These are phyloP conservation scores for Raphicerus campestris DNA, from an alignment of 2,113 vertebrate genomes.

Conservation along the genomic window DNA sequence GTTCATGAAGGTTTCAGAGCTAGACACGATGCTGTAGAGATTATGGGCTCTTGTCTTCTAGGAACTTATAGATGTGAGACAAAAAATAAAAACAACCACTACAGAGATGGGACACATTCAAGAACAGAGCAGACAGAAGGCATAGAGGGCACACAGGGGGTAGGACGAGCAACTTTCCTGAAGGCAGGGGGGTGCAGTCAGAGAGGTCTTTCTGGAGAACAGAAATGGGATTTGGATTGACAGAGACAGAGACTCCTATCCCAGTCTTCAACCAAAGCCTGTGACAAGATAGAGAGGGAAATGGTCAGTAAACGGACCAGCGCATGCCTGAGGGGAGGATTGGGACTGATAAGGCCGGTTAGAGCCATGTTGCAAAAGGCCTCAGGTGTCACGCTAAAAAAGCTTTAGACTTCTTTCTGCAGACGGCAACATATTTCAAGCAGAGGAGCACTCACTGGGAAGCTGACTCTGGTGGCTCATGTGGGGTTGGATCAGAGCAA, in stretches of 20 bases:
- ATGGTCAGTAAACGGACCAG: not conserved
- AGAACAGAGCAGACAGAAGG: not conserved
- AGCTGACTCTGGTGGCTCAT: not conserved
- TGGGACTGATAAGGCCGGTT: not conserved
- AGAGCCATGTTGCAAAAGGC: not conserved
- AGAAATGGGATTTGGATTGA: not conserved
- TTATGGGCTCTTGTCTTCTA: not conserved
- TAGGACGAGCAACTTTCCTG: not conserved
- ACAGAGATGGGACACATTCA: not conserved
- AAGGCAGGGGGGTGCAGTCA: not conserved
- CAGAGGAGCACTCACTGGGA: not conserved
- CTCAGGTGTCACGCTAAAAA: not conserved
- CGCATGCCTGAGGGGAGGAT: not conserved
- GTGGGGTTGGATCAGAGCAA: not conserved
- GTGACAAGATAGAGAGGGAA: not conserved
- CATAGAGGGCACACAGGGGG: not conserved
- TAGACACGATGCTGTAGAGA: not conserved
- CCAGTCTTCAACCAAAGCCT: not conserved
- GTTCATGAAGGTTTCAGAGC: not conserved
- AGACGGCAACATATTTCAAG: not conserved
- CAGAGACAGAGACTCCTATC: not conserved
- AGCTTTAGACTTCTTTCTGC: not conserved
- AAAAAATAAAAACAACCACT: not conserved
- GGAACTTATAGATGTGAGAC: not conserved
- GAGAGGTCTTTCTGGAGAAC: not conserved